Evolutionary conservation across 2,888 invertebrate genomes (phyloP), one percentile per base, ranked within the genome.

Genomic region (Drosophila aldrichi): DNA sequence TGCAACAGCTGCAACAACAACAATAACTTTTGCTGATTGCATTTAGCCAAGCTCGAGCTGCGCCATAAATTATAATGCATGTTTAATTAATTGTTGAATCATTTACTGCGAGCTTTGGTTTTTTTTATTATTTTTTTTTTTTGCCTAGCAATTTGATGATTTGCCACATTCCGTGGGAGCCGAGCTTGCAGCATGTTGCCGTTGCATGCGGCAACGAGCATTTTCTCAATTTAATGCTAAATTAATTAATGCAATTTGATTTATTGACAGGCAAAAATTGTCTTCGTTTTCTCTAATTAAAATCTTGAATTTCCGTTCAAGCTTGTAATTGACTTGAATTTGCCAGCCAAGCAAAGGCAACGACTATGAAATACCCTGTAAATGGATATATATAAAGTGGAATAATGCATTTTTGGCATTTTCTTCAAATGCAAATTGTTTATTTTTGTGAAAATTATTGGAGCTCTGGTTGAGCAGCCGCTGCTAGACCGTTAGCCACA

Each of bases 221-320:
- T 62, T 38, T 63, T 38, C 59, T 74, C 88, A 89, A 88, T 88
- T 90, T 88, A 72, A 78, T 88, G 90, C 70, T 70, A 58, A 85
- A 82, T 85, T 88, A 72, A 88, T 85, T 73, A 74, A 78, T 88
- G 61, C 55, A 78, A 85, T 89, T 86, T 89, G 82, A 85, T 86
- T 82, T 89, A 89, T 88, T 80, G 84, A 75, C 77, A 76, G 68
- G 29, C 66, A 51, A 52, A 54, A 68, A 40, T 63, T 34, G 49
- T 61, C 63, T 57, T 49, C 57, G 46, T 46, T 76, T 66, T 71
- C 61, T 25, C 81, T 84, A 90, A 92, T 91, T 91, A 88, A 91
- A 91, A 92, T 91, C 87, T 85, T 90, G 87, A 92, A 92, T 92
- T 92, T 92, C 92, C 92, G 92, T 89, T 91, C 91, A 91, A 81